Evolutionary conservation across 2,888 invertebrate genomes (phyloP).

Genomic region (Cataglyphis albicans): DNA sequence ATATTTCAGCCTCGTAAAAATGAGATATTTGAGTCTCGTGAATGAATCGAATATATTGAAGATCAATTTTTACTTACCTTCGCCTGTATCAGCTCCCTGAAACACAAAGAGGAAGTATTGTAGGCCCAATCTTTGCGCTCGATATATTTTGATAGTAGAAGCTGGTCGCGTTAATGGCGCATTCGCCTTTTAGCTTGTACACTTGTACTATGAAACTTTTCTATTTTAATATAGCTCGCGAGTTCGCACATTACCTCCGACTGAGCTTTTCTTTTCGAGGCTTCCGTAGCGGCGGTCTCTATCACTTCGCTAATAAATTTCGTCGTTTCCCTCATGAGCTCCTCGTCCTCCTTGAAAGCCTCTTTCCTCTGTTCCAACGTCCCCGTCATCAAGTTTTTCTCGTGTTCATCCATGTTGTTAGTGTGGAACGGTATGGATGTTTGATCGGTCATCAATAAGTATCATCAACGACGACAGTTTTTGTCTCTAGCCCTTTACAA

Average conservation of each 20-base stretch:
- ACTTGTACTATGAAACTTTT: neutral
- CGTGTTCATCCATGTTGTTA: slow-evolving; percentile 80
- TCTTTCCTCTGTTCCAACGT: slow-evolving; percentile 83
- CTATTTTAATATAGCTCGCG: neutral
- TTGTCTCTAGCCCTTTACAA: slow-evolving; percentile 31
- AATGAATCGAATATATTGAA: neutral
- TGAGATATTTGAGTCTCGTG: neutral
- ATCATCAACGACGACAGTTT: slow-evolving; percentile 5
- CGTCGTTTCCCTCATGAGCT: slow-evolving; percentile 86
- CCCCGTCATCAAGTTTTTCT: slow-evolving; percentile 77
- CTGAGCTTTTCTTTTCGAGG: slow-evolving; percentile 81
- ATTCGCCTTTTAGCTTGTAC: neutral
- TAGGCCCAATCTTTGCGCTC: neutral
- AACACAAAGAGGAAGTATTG: slow-evolving; percentile 66
- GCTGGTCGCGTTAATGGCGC: neutral
- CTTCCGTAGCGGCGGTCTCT: slow-evolving; percentile 86
- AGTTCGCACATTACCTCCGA: slow-evolving; percentile 75
- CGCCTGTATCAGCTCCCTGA: slow-evolving; percentile 77
- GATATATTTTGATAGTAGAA: neutral
- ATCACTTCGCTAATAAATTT: slow-evolving; percentile 86
- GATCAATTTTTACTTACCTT: slow-evolving; percentile 76
- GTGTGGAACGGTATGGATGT: slow-evolving; percentile 78
- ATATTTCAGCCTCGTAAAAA: slow-evolving; percentile 29
- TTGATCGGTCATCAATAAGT: slow-evolving; percentile 74
- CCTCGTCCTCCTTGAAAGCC: slow-evolving; percentile 85